Base-by-base conservation (phyloP, 1,140 invertebrate genomes). In the Papilio xuthus region DNA sequence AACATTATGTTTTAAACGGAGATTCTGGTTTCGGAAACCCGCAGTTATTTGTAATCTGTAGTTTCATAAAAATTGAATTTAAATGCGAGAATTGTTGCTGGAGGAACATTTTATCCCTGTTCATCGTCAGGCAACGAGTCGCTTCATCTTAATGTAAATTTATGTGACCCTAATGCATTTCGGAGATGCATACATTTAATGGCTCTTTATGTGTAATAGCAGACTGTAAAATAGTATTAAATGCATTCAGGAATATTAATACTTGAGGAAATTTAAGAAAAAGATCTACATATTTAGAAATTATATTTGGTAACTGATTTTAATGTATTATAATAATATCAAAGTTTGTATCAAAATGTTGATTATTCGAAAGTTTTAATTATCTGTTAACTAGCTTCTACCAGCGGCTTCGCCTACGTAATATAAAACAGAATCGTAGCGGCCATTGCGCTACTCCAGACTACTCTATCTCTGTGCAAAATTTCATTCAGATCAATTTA, bases 101-200 rank as follows among this genome's bases (percentile, higher is more conserved):
- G 20, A 26, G 26, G 26, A 53, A 76, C 74, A 60, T 76, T 60
- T 60, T 60, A 63, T 63, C 74, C 50, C 28, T 53, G 32, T 76
- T 60, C 50, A 76, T 76, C 74, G 41, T 63, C 74, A 56, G 23
- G n/a, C 74, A 63, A 56, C 44, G 42, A 74, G 20, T n/a, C 50
- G 32, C 32, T 76, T 42, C 26, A 76, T 76, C 74, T 60, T 76
- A 37, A 76, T 76, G 74, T 41, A 76, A 76, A 76, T 76, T 76
- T 76, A 76, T 76, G 74, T 76, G 74, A 76, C 74, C 74, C 53
- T 76, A 76, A 76, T 76, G 74, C 74, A 76, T 76, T 76, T 76
- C 53, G 74, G 53, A 60, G 74, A 76, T 63, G 74, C 74, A 76
- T 76, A 76, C 42, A 76, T 63, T 76, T 75, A 76, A 76, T 63